Evolutionary conservation across 2,797 vertebrate species (phyloP).

Genomic region (Platalea minor): DNA sequence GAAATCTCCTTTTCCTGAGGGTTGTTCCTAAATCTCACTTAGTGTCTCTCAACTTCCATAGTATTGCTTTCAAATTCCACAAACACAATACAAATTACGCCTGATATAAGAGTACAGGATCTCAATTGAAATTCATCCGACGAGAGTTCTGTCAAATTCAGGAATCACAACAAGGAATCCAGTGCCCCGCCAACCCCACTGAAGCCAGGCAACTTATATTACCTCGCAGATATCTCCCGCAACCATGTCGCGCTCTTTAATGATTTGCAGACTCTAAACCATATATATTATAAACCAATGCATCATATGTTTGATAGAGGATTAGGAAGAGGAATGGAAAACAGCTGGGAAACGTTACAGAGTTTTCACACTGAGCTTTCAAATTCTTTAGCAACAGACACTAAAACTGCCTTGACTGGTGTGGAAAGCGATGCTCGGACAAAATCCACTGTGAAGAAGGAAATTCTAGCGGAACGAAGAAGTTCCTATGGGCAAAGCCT

Average conservation of each 20-base stretch:
- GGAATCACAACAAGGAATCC: not conserved
- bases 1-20: not conserved
- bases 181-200: not conserved
- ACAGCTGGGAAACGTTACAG: constrained; percentile 37
- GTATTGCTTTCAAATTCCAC: not conserved
- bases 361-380: not conserved
- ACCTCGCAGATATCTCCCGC: not conserved
- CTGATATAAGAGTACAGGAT: fast-evolving
- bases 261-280: not conserved
- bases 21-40: not conserved
- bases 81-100: not conserved
- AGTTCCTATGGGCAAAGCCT: not conserved
- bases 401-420: not conserved
- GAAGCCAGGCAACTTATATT: not conserved
- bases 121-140: not conserved
- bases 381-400: not conserved
- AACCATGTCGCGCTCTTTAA: not conserved
- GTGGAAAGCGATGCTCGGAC: fast-evolving
- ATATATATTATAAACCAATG: not conserved
- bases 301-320: not conserved
- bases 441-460: not conserved
- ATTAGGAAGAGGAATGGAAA: not conserved
- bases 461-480: fast-evolving
- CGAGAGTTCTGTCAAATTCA: fast-evolving
- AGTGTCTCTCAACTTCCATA: fast-evolving